phyloP scores from a whole-genome alignment of 1,140 invertebrate genomes.

The Papilio aristodemus region DNA sequence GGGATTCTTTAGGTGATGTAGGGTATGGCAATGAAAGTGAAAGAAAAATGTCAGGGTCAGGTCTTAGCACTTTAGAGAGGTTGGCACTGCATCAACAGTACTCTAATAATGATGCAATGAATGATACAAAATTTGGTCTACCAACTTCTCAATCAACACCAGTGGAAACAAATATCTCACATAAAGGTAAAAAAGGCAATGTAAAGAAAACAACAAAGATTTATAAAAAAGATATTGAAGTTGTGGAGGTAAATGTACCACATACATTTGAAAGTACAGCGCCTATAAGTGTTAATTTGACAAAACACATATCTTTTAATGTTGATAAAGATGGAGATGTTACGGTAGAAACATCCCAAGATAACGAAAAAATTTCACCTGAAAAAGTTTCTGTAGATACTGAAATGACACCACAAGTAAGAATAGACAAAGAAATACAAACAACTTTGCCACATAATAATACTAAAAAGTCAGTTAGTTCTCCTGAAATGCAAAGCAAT shows the following conservation, averaged over 20 bases:
- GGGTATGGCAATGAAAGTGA: constrained; percentile 84
- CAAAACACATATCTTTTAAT: constrained; percentile 75
- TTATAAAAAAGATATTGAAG: constrained; percentile 64
- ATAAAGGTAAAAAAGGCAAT: constrained; percentile 55
- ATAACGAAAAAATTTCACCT: constrained; percentile 55
- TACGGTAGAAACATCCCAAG: constrained; percentile 54
- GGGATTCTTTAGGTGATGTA: constrained; percentile 89
- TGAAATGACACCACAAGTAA: constrained; percentile 42
- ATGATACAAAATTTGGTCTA: constrained; percentile 52
- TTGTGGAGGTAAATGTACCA: constrained; percentile 64
- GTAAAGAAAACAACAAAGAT: constrained; percentile 61
- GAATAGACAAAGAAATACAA: constrained; percentile 74
- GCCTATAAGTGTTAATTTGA: constrained; percentile 69
- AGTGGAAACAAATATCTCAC: constrained; percentile 55
- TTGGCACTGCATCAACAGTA: constrained; percentile 79
- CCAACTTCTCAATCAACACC: constrained; percentile 77
- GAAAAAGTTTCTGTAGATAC: constrained; percentile 51
- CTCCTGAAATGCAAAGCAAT: constrained; percentile 33
- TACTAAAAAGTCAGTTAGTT: constrained; percentile 40
- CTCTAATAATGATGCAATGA: constrained; percentile 65
- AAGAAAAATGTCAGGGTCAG: constrained; percentile 67
- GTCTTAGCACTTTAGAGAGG: constrained; percentile 82
- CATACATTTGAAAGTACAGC: constrained; percentile 48
- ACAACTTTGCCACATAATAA: constrained; percentile 55
- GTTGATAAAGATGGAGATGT: constrained; percentile 65